Evolutionary conservation across 2,113 vertebrate species (phyloP).

Genomic region (Mesocricetus auratus): DNA sequence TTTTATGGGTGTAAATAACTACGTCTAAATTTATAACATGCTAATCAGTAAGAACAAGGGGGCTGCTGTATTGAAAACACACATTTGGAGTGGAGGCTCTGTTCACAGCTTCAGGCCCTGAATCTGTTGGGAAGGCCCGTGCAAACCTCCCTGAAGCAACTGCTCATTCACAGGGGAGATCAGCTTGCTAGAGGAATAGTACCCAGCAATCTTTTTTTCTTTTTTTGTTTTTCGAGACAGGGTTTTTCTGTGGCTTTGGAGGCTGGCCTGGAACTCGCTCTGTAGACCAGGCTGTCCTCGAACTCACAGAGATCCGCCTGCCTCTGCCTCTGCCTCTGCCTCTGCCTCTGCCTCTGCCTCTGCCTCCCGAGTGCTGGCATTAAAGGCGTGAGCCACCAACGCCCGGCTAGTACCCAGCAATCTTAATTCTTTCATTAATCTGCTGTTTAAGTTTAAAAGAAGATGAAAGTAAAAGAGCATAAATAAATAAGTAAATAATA

Average conservation of each 20-base stretch:
- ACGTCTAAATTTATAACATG: neutral
- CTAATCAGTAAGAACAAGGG: neutral
- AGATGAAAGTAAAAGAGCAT: neutral
- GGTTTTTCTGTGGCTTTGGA: too few species aligned
- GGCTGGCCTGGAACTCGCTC: too few species aligned
- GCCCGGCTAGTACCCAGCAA: too few species aligned
- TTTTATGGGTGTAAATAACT: neutral
- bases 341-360: too few species aligned
- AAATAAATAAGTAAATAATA: too few species aligned
- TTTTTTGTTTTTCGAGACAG: too few species aligned
- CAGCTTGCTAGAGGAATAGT: neutral
- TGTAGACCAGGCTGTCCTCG: too few species aligned
- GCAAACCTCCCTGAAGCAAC: neutral
- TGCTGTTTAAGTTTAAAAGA: neutral
- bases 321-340: too few species aligned
- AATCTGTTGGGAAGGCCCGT: neutral
- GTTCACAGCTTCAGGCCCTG: neutral
- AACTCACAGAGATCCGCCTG: too few species aligned
- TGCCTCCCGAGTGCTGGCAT: too few species aligned
- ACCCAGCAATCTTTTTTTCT: neutral
- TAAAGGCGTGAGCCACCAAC: too few species aligned
- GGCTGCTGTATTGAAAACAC: neutral
- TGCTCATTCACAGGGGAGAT: neutral
- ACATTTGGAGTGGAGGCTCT: conserved; percentile 23
- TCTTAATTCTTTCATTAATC: neutral